Evolutionary conservation across 2,888 invertebrate species (phyloP), one percentile per base, ranked within the genome.

Genomic region (Heteromyza rotundicornis): DNA sequence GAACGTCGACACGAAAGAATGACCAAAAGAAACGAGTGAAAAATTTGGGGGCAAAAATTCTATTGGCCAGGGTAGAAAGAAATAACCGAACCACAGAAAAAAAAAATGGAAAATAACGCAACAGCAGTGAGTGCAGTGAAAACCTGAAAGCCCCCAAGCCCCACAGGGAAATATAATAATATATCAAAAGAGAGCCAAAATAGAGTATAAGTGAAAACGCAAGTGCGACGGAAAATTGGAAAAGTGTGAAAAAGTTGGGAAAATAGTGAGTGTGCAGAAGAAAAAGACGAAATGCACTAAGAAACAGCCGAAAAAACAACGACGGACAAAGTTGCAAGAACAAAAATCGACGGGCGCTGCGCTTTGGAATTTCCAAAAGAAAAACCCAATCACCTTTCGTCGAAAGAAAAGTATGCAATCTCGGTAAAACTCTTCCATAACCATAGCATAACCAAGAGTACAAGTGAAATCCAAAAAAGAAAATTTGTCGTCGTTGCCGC

Each of bases 81-180:
- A n/a, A n/a, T n/a, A n/a, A n/a, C n/a, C 40, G 27, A 27, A 27
- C 40, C 19, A 47, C 17, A 2, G 16, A 40, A 61, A 27, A n/a
- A 59, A 55, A 58, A 40, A 50, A 57, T 61, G 61, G 58, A 57
- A 61, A 63, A 44, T 55, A 62, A 44, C 59, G 54, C 57, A 59
- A 63, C 55, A 60, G 62, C 59, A 68, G 63, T 63, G 40, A 64
- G 57, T 54, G 36, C 57, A 47, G 20, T 47, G 47, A 47, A n/a
- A n/a, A n/a, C 19, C 47, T 47, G 53, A 57, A 35, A 47, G 36
- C 52, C 24, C 16, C n/a, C 22, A 22, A 44, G 14, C n/a, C n/a
- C 17, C 16, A 40, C 2, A 17, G 10, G 7, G 7, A 24, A 44
- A 27, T 22, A 19, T 2, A 22, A 54, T 19, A n/a, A 61, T 22